Evolutionary conservation across 2,113 vertebrate genomes (phyloP).

Genomic region (Lophotis ruficrista): DNA sequence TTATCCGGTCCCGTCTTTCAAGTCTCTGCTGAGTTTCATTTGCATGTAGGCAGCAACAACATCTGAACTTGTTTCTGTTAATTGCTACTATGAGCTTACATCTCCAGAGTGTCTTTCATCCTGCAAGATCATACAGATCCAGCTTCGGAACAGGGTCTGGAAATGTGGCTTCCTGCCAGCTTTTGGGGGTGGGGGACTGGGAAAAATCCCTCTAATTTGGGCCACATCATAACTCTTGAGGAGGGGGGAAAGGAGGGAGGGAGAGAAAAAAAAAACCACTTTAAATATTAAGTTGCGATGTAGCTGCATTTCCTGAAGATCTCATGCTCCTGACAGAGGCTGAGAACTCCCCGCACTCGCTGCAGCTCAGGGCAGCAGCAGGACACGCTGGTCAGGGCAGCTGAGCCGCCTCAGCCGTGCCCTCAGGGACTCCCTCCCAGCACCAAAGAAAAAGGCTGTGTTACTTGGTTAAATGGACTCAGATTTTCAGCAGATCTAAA

Average conservation of each 20-base stretch:
- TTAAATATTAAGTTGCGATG: neutral
- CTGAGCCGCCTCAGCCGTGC: neutral
- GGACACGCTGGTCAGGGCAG: neutral
- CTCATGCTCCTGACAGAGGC: neutral
- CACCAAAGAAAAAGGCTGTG: neutral
- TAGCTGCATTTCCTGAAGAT: neutral
- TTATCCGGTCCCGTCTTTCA: neutral
- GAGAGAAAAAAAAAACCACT: neutral
- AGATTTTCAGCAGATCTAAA: neutral
- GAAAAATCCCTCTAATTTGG: neutral
- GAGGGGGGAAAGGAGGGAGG: fast-evolving
- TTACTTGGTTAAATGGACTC: neutral
- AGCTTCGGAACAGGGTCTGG: neutral
- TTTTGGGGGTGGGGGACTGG: neutral
- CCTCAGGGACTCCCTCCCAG: neutral
- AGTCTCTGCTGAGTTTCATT: neutral
- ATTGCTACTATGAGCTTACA: slow-evolving; percentile 45
- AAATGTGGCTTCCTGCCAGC: slow-evolving; percentile 19
- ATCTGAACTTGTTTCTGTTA: neutral
- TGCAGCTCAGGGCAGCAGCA: neutral
- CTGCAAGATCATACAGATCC: slow-evolving; percentile 7
- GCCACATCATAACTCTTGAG: neutral
- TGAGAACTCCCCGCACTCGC: neutral
- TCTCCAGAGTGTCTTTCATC: slow-evolving; percentile 55
- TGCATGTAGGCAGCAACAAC: slow-evolving; percentile 21